Conservation (phyloP, 2,888 invertebrate species). For the Harpalus rufipes region DNA sequence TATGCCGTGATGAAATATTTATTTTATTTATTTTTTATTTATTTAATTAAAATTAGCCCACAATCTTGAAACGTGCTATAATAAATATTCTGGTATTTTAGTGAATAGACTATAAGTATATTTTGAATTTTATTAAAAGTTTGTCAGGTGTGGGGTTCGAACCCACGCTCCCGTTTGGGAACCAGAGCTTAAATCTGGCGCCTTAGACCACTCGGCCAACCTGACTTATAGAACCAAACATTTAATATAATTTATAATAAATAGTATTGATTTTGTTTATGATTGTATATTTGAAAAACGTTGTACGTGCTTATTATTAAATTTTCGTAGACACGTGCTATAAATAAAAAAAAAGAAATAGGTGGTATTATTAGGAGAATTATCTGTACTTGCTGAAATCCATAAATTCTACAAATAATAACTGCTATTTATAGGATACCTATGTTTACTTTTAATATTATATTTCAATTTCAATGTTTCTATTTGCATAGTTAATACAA, state of each 20-base stretch:
- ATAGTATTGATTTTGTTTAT: no score
- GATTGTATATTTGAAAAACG: no score
- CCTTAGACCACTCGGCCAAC: conserved; percentile 91
- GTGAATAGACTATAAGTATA: no score
- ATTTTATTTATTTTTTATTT: no score
- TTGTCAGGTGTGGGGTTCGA: conserved; percentile 90
- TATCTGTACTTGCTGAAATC: not conserved
- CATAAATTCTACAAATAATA: not conserved
- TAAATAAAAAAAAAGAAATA: not conserved
- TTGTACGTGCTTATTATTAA: not conserved
- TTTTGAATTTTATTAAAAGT: not conserved
- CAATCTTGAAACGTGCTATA: no score
- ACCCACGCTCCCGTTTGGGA: conserved; percentile 90
- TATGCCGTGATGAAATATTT: no score
- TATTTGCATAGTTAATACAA: not conserved
- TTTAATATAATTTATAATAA: no score
- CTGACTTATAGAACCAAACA: conserved; percentile 80
- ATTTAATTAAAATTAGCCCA: no score
- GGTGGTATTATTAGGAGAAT: not conserved
- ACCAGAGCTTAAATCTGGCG: conserved; percentile 92
- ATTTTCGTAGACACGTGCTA: not conserved
- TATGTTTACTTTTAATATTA: not conserved
- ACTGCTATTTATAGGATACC: not conserved
- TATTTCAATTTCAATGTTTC: not conserved
- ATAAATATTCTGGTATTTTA: no score